Evolutionary conservation across 92 coral and sea anemone species (phyloP).

Genomic region (Porites cylindrica): DNA sequence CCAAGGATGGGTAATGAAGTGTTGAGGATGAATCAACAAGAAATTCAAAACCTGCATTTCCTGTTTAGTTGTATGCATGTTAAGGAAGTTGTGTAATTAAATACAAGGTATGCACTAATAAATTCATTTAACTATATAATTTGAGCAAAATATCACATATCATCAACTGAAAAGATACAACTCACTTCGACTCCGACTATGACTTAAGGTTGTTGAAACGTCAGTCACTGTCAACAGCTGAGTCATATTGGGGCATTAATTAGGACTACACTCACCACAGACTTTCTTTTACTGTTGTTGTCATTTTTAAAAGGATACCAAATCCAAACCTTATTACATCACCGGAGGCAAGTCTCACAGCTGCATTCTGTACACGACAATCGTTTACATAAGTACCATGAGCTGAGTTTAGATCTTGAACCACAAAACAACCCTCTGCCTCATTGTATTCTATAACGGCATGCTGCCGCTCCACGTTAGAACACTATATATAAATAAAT

Average conservation of each 20-base stretch:
- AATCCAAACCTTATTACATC: constrained; percentile 91
- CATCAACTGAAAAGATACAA: no score
- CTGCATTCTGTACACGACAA: constrained; percentile 91
- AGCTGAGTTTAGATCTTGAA: constrained; percentile 91
- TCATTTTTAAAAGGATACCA: constrained; percentile 82
- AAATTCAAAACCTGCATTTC: no score
- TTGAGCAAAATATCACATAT: no score
- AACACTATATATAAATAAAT: constrained; percentile 73
- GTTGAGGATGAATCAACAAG: constrained; percentile 7
- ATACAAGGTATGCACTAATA: no score
- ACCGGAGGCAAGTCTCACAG: constrained; percentile 92
- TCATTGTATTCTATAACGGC: constrained; percentile 84
- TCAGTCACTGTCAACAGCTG: no score
- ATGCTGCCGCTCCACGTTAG: constrained; percentile 87
- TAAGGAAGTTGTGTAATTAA: no score
- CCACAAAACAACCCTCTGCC: constrained; percentile 78
- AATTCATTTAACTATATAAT: constrained; percentile 37
- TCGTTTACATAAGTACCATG: constrained; percentile 94
- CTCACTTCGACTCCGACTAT: no score
- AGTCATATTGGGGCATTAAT: no score
- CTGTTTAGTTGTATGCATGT: no score
- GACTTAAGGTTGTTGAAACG: no score
- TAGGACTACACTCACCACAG: no score
- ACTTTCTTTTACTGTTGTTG: no score
- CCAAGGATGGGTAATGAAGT: constrained; percentile 65